phyloP scores from a whole-genome alignment of 2,888 invertebrate genomes.

The Cataglyphis livida region DNA sequence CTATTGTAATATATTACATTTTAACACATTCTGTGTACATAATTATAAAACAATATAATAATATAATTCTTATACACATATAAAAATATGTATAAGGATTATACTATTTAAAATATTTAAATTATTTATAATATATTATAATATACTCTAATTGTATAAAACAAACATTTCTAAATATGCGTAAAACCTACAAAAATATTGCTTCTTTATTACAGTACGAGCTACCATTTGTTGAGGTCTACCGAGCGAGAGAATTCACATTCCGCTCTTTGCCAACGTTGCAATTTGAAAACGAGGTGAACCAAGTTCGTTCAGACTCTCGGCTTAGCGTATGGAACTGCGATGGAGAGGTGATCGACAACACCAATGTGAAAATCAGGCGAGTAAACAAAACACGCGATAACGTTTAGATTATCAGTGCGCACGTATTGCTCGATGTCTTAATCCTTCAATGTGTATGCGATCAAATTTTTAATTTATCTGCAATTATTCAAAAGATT shows the following conservation, averaged over 20 bases:
- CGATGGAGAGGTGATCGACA: conserved; percentile 91
- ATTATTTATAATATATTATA: not conserved
- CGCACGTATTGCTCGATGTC: not conserved
- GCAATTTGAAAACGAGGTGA: conserved; percentile 74
- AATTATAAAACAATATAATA: too few species aligned
- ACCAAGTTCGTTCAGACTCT: conserved; percentile 78
- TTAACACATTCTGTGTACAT: too few species aligned
- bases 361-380: conserved; percentile 89
- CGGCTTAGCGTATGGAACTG: conserved; percentile 92
- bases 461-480: conserved; percentile 21
- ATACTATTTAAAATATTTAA: not conserved
- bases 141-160: not conserved
- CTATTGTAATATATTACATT: too few species aligned
- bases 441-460: not conserved
- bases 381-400: conserved; percentile 71
- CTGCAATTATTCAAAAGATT: not conserved
- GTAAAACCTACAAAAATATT: not conserved
- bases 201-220: conserved; percentile 86
- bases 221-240: conserved; percentile 91
- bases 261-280: conserved; percentile 87
- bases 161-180: not conserved
- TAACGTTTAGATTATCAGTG: not conserved
- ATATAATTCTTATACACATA: not conserved
- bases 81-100: not conserved
- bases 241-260: conserved; percentile 90